Evolutionary conservation across 2,888 invertebrate species (phyloP), one percentile per base, ranked within the genome.

Genomic region (Brachynemurus nebulosus): DNA sequence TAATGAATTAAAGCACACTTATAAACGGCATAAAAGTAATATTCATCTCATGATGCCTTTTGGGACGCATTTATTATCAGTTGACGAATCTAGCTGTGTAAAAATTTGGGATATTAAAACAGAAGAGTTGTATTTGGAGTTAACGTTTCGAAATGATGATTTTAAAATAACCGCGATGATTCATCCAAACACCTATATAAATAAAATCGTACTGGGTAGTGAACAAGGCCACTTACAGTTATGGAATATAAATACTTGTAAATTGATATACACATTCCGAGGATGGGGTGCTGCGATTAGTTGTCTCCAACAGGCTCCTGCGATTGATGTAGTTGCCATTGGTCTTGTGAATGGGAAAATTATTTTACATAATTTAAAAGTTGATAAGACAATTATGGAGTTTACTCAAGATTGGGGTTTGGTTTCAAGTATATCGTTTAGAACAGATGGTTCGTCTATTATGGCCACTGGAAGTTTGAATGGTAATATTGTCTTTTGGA

Each of bases 401-500:
- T 86, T 95, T 59, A 67, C 72, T 4, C 96, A 97, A 66, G 93
- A 95, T 52, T 91, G 91, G 86, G 96, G 95, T 6, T 68, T 77
- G 21, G 84, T 95, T 0, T 84, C 85, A 4, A 72, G 78, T 9
- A 73, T 97, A 36, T 74, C 88, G 2, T 97, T 96, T 59, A 74
- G 93, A 52, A 79, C 82, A 42, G 93, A 95, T 60, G 89, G 82
- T 2, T 72, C 72, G 30, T 84, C 90, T 0, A 76, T 92, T 3
- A 84, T 96, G 86, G 80, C 85, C 0, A 82, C 86, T 3, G 88
- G 89, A 0, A 86, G 84, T 60, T 64, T 71, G 4, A 68, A 73
- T 36, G 97, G 98, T 0, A 85, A 91, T 56, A 74, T 97, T 52
- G 88, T 90, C 0, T 74, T 96, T 59, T 98, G 97, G 97, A 81